A percentile compares a stretch with the other conserved stretches of the same genome.
Evolutionary conservation across 2,797 vertebrate genomes (phyloP).

Genomic region (Cyclura pinguis): DNA sequence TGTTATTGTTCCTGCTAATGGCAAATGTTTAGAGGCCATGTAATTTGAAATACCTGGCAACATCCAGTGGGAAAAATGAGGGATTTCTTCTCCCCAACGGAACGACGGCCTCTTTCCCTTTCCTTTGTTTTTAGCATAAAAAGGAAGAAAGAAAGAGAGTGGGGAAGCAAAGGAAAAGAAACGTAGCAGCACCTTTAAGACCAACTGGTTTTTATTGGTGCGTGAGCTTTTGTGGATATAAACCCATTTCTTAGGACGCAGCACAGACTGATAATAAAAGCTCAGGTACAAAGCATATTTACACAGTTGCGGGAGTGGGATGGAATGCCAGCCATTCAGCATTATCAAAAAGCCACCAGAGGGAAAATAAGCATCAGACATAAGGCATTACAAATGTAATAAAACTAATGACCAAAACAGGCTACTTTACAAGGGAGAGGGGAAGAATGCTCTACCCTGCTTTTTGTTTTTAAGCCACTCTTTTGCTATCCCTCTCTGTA

Average conservation of each 20-base stretch:
- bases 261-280: no score
- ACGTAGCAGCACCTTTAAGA: not conserved
- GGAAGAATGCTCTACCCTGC: not conserved
- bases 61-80: not conserved
- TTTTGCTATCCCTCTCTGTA: not conserved
- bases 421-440: not conserved
- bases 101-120: not conserved
- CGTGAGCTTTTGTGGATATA: no score
- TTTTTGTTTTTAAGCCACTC: no score
- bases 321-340: not conserved
- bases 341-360: not conserved
- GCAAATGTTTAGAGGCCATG: not conserved
- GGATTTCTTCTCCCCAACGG: not conserved
- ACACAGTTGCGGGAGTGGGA: no score
- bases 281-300: no score
- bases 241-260: no score
- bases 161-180: not conserved
- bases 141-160: not conserved
- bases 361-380: not conserved
- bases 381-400: not conserved
- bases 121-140: not conserved
- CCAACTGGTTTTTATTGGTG: no score
- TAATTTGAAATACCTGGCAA: slow-evolving; percentile 7
- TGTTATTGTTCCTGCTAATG: not conserved
- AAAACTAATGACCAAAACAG: not conserved